Percentiles rank a stretch among this genome's conserved stretches.
These are phyloP conservation scores for Xiphydria camelus DNA, from an alignment of 2,888 invertebrate genomes.

Conservation along the genomic window DNA sequence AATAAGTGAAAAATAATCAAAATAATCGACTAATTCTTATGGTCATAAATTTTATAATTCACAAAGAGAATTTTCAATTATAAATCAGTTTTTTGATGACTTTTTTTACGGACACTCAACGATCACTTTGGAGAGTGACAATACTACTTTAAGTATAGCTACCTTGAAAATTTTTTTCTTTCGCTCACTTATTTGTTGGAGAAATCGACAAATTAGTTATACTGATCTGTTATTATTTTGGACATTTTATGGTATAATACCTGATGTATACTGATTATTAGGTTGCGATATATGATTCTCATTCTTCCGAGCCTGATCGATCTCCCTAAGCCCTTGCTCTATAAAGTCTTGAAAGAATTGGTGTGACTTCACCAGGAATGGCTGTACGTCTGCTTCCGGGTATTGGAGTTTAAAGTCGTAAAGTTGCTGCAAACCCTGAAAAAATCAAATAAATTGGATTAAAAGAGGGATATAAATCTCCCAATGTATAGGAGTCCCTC, in stretches of 20 bases:
- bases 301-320: slow-evolving; percentile 58
- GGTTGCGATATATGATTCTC: slow-evolving; percentile 43
- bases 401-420: slow-evolving; percentile 77
- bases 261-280: slow-evolving; percentile 43
- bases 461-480: neutral
- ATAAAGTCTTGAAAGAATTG: slow-evolving; percentile 87
- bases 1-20: no score
- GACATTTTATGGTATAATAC: slow-evolving; percentile 31
- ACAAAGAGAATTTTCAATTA: no score
- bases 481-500: neutral
- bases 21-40: no score
- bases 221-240: no score
- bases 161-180: no score
- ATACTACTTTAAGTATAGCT: no score
- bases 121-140: no score
- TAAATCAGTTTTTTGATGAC: no score
- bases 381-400: slow-evolving; percentile 80
- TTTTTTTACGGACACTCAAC: no score
- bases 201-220: no score
- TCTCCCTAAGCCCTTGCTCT: slow-evolving; percentile 72
- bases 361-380: slow-evolving; percentile 81
- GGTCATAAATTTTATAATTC: no score
- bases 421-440: slow-evolving; percentile 76
- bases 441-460: slow-evolving; percentile 18
- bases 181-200: no score